Percentiles rank a stretch among this genome's conserved stretches.
Conservation (phyloP, 2,113 vertebrate species). For the Lanius ludovicianus region DNA sequence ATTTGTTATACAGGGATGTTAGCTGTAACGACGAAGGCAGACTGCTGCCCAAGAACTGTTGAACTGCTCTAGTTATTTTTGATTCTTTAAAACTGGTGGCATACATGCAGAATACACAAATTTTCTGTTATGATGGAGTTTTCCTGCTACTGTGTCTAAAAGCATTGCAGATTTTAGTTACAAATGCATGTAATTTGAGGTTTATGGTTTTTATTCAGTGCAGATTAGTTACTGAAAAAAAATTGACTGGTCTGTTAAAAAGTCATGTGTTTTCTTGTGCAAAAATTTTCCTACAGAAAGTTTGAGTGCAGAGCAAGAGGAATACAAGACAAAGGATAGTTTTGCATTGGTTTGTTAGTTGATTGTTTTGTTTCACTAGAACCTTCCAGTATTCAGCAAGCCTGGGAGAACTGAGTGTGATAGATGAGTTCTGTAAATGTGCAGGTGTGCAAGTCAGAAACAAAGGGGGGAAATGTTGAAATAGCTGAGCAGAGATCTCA, state of each 20-base stretch:
- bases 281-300: not conserved
- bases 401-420: not conserved
- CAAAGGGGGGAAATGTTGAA: not conserved
- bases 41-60: not conserved
- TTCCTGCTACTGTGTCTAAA: not conserved
- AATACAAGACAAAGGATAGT: not conserved
- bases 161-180: not conserved
- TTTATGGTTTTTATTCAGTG: not conserved
- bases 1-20: not conserved
- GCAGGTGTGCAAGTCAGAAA: not conserved
- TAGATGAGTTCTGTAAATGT: not conserved
- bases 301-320: not conserved
- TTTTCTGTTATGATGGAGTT: not conserved
- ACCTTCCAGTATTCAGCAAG: not conserved
- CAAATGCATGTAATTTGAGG: not conserved
- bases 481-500: not conserved
- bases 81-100: not conserved
- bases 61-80: not conserved
- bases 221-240: not conserved
- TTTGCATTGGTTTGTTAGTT: not conserved
- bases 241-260: not conserved
- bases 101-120: fast-evolving
- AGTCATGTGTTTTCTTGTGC: not conserved
- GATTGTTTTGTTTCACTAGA: not conserved
- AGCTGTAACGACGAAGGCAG: not conserved